Base-by-base conservation (phyloP, 2,888 invertebrate species). In the Drosophila crucigera region DNA sequence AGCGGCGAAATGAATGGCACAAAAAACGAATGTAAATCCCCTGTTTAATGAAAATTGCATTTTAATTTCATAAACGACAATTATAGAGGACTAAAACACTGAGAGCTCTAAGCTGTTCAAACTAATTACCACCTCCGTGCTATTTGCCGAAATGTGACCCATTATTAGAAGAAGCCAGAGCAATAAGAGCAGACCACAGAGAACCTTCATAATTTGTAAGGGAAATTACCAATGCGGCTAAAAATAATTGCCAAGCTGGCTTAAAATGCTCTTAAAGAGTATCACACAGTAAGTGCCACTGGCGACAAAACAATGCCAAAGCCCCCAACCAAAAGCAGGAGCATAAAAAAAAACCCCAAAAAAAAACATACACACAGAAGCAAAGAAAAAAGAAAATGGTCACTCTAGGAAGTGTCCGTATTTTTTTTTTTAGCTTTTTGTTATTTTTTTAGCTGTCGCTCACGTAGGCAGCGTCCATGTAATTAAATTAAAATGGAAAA, bases 401-500 rank as follows among this genome's bases (percentile, higher is more conserved):
- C 69, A 66, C 69, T 79, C 73, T 79, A 69, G 70, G 54, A 79
- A 79, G 77, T 80, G 79, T 79, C 76, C 74, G 69, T 63, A 71
- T 68, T 28, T 19, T 55, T 11, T 28, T 14, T 37, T 9, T 16
- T 28, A 28, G 1, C 16, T 70, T 56, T 82, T 54, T 52, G 63
- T 50, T 75, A 78, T 83, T 85, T 77, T 82, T 86, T 83, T 85
- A 87, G 84, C 85, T 91, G 90, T 91, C 91, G 92, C 91, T 92
- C 92, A 92, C 92, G 91, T 91, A 91, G 90, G 83, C 89, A 91
- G 87, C 85, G 91, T 92, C 90, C 91, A 84, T 91, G 92, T 93
- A 92, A 92, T 92, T 92, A 92, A 92, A 93, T 93, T 93, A 93
- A 92, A 92, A 92, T 92, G 91, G 91, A 92, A 93, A 93, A 92